Conservation (phyloP, 2,113 vertebrate species). For the Cololabis saira region DNA sequence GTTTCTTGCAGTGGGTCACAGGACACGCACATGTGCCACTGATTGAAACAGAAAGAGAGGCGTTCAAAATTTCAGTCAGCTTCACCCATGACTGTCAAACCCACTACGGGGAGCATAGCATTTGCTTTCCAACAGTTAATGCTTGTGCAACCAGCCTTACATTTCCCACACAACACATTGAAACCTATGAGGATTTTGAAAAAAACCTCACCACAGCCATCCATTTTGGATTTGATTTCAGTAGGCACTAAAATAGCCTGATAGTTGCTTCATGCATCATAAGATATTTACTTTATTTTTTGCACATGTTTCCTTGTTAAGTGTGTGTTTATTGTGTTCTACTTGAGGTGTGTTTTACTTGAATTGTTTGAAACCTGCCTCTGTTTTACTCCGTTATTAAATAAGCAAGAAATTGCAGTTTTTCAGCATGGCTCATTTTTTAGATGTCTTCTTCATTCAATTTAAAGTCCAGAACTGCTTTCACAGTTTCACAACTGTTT, state of each 20-base stretch:
- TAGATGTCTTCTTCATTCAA: too few species aligned
- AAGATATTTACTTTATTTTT: too few species aligned
- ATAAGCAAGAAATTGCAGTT: too few species aligned
- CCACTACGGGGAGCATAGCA: background rate
- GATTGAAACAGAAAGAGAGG: background rate
- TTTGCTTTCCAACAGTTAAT: background rate
- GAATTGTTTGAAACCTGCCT: too few species aligned
- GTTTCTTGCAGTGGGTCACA: background rate
- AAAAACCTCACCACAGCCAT: background rate
- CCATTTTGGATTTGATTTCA: background rate
- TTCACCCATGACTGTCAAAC: background rate
- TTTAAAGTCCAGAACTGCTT: too few species aligned
- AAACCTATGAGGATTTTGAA: too few species aligned
- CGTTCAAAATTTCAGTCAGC: background rate
- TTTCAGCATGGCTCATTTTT: too few species aligned
- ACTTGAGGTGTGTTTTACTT: too few species aligned
- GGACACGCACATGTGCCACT: background rate
- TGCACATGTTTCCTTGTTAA: too few species aligned
- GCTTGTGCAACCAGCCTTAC: background rate
- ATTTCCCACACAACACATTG: background rate
- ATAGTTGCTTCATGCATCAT: background rate
- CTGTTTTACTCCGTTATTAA: too few species aligned
- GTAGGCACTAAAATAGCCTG: background rate
- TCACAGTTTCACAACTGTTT: too few species aligned
- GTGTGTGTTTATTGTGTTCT: too few species aligned